phyloP scores from a whole-genome alignment of 2,888 invertebrate species.

The Ctena decussata region DNA sequence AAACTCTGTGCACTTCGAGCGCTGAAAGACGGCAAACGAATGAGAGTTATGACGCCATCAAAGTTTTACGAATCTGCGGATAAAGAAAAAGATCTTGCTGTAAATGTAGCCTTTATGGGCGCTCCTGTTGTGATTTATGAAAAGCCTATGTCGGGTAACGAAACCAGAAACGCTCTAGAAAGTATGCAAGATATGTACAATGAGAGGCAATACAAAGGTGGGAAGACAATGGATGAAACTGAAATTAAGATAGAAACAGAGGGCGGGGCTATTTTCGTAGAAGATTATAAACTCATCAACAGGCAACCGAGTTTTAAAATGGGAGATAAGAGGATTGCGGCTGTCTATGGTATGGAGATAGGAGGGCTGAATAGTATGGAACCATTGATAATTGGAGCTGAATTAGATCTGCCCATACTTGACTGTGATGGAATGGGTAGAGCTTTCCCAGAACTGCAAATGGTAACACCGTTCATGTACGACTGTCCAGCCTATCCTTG shows the following conservation, averaged over 20 bases:
- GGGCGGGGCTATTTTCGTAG: slow-evolving; percentile 69
- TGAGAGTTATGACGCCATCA: slow-evolving; percentile 77
- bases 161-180: slow-evolving; percentile 68
- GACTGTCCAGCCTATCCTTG: slow-evolving; percentile 76
- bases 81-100: slow-evolving; percentile 67
- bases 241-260: slow-evolving; percentile 64
- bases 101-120: slow-evolving; percentile 78
- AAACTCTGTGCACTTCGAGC: slow-evolving; percentile 69
- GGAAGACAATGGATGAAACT: slow-evolving; percentile 51
- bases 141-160: slow-evolving; percentile 74
- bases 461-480: slow-evolving; percentile 79
- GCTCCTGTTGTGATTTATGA: slow-evolving; percentile 80
- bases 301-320: not conserved
- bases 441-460: slow-evolving; percentile 84
- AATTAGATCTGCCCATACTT: slow-evolving; percentile 78
- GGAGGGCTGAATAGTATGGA: slow-evolving; percentile 83
- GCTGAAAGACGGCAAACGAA: slow-evolving; percentile 74
- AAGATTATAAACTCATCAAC: slow-evolving; percentile 61
- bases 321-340: slow-evolving; percentile 65
- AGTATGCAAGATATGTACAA: slow-evolving; percentile 71
- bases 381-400: slow-evolving; percentile 78
- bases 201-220: slow-evolving; percentile 66
- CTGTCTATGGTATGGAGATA: slow-evolving; percentile 79
- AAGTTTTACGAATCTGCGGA: slow-evolving; percentile 63
- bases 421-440: slow-evolving; percentile 85